Evolutionary conservation across 2,888 invertebrate genomes (phyloP).

Genomic region (Amblyjoppa fuscipennis): DNA sequence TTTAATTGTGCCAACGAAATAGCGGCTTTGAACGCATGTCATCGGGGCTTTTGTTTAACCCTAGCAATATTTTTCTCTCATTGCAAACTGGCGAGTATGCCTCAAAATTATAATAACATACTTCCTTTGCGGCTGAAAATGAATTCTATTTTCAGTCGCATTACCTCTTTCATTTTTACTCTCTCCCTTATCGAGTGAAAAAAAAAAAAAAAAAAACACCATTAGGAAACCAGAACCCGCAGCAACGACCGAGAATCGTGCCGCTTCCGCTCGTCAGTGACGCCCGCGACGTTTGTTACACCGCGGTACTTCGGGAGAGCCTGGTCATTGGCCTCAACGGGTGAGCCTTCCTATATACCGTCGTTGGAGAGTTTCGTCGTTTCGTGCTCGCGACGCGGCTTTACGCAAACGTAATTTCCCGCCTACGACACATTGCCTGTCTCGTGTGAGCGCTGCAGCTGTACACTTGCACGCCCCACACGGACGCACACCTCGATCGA

Average conservation of each 20-base stretch:
- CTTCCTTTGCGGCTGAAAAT: background rate
- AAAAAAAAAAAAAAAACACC: background rate
- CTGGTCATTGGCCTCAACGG: constrained; percentile 54
- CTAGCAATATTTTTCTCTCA: too few species aligned
- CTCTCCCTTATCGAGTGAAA: background rate
- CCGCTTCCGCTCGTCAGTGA: constrained; percentile 12
- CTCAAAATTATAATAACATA: background rate
- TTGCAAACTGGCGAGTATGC: background rate
- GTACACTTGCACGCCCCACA: constrained; percentile 2
- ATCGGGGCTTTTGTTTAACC: too few species aligned
- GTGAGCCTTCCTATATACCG: constrained; percentile 12
- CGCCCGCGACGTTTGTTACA: background rate
- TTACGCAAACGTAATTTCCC: constrained; percentile 63
- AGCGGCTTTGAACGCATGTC: too few species aligned
- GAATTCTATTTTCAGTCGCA: background rate
- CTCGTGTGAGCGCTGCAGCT: background rate
- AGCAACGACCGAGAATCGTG: constrained; percentile 6
- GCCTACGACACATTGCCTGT: constrained; percentile 52
- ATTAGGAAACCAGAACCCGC: constrained; percentile 19
- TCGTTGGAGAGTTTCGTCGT: constrained; percentile 34
- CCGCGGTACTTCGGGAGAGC: constrained; percentile 11
- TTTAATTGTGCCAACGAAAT: too few species aligned
- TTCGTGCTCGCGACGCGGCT: constrained; percentile 45
- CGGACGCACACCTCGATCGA: background rate
- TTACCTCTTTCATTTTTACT: background rate